Evolutionary conservation across 2,888 invertebrate genomes (phyloP).

Genomic region (Epirrhoe tristata): DNA sequence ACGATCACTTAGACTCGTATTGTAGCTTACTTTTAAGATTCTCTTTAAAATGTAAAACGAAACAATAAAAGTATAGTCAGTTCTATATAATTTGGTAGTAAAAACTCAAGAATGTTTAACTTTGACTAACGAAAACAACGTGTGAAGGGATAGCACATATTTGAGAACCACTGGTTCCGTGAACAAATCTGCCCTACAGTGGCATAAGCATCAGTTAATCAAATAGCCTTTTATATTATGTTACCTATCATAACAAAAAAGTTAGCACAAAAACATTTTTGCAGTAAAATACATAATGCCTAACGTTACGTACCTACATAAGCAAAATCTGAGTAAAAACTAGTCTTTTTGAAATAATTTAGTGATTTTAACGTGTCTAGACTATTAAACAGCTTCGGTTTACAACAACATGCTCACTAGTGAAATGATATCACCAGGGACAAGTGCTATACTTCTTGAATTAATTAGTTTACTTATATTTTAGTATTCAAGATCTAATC

Average conservation of each 20-base stretch:
- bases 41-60: no score
- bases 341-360: no score
- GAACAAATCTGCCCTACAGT: constrained; percentile 46
- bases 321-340: no score
- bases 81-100: constrained; percentile 24
- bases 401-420: background rate
- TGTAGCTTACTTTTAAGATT: no score
- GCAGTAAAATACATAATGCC: no score
- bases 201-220: background rate
- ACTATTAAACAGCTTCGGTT: no score
- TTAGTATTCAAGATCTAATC: constrained; percentile 40
- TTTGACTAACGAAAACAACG: constrained; percentile 48
- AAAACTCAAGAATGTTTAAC: constrained; percentile 16
- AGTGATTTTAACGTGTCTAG: no score
- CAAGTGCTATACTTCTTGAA: constrained; percentile 11
- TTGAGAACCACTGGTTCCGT: constrained; percentile 47
- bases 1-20: no score
- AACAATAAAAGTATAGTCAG: constrained; percentile 1
- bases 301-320: no score
- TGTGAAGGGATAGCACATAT: constrained; percentile 60
- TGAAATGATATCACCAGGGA: background rate
- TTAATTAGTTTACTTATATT: constrained; percentile 32
- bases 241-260: no score
- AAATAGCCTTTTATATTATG: background rate
- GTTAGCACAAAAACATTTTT: no score